Evolutionary conservation across 2,113 vertebrate species (phyloP), one percentile per base, ranked within the genome.

Genomic region (Helogale parvula): DNA sequence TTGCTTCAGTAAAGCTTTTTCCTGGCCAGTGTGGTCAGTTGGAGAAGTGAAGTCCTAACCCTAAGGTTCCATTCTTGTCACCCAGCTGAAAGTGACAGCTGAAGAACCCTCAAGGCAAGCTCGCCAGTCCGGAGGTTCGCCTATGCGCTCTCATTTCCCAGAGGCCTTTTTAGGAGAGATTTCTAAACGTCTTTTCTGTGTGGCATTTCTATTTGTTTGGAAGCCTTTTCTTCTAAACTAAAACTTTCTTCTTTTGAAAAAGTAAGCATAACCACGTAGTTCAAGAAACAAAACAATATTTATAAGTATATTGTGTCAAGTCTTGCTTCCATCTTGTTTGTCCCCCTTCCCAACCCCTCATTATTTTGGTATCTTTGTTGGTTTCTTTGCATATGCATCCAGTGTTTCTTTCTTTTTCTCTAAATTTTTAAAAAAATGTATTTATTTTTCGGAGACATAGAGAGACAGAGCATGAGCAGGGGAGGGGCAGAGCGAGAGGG

Each of bases 161-260:
- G 84, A 89, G 52, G 8, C 38, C 1, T 86, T 41, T 88, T 60
- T 33, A 65, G 4, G 65, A 76, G 41, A 50, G 17, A 11, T 71
- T 72, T 72, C 54, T 25, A 25, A 60, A 90, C 69, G 66, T 68
- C 14, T 38, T 95, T 21, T 90, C 4, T 66, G 29, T 29, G 31
- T 31, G 38, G 35, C 19, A 41, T 81, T 85, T 72, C n/a, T 35
- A 54, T 77, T 91, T 74, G 8, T 65, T 83, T 81, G 57, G 14
- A 94, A 94, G 14, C 4, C 2, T 17, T 66, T n/a, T 72, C 63
- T 25, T 23, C 25, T 54, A 80, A 93, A 63, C 16, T 65, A 88
- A 92, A 90, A 92, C 1, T 93, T 92, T 88, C 47, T 25, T 31
- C 71, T 88, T 76, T 83, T 96, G 45, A 52, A 41, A 82, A 87